Evolutionary conservation across 2,797 vertebrate genomes (phyloP).

Genomic region (Cyclura pinguis): DNA sequence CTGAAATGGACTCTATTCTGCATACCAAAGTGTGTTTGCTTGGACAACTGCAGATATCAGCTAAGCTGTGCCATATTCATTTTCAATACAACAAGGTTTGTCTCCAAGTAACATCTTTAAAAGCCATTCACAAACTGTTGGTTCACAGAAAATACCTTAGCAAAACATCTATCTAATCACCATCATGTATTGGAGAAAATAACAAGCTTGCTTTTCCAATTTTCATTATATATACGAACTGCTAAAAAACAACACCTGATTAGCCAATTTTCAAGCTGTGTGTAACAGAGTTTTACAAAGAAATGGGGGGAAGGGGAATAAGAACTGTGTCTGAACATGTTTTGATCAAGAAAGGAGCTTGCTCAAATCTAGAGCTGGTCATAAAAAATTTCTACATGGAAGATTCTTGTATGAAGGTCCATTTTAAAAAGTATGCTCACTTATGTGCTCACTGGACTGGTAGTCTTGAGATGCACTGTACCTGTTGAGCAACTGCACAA

Average conservation of each 20-base stretch:
- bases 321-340: neutral
- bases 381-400: neutral
- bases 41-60: neutral
- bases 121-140: neutral
- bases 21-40: neutral
- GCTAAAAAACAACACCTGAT: neutral
- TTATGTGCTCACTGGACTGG: neutral
- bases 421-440: neutral
- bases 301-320: neutral
- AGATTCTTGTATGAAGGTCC: neutral
- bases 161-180: neutral
- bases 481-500: neutral
- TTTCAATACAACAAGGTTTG: neutral
- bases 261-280: neutral
- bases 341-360: neutral
- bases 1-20: neutral
- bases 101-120: neutral
- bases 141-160: neutral
- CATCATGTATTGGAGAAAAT: neutral
- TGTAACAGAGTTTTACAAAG: too few species aligned
- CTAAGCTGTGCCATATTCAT: neutral
- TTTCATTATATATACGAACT: neutral
- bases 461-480: neutral
- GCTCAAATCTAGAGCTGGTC: neutral
- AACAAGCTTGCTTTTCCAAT: neutral